These are phyloP conservation scores for Osmoderma eremita DNA, from an alignment of 2,888 invertebrate genomes.

Conservation along the genomic window DNA sequence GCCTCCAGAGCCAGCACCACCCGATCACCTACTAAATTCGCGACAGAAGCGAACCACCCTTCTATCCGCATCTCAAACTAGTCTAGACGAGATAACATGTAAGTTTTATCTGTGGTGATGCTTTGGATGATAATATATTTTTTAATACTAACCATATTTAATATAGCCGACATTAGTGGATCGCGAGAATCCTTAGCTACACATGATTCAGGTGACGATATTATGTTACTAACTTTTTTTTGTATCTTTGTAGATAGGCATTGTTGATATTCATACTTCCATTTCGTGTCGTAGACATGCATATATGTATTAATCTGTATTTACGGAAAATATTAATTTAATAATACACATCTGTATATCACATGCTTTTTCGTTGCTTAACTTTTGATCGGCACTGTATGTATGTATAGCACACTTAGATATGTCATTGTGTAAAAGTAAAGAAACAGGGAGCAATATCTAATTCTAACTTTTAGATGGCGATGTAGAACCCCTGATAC, in stretches of 20 bases:
- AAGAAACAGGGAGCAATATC: neutral
- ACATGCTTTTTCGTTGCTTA: too few species aligned
- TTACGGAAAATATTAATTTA: too few species aligned
- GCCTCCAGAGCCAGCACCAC: constrained; percentile 86
- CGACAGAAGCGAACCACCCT: constrained; percentile 65
- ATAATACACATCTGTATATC: too few species aligned
- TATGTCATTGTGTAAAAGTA: constrained; percentile 16
- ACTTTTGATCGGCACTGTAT: neutral
- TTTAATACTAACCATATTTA: constrained; percentile 36
- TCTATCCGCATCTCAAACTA: constrained; percentile 70
- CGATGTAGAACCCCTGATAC: constrained; percentile 60
- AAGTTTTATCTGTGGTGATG: constrained; percentile 54
- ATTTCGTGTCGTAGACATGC: too few species aligned
- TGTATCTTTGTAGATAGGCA: constrained; percentile 11
- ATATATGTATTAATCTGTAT: too few species aligned
- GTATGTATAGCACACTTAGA: too few species aligned
- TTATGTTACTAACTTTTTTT: constrained; percentile 40
- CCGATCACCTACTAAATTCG: constrained; percentile 70
- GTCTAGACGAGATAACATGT: constrained; percentile 75
- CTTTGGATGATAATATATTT: neutral
- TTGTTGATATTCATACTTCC: neutral
- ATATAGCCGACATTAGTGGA: constrained; percentile 79
- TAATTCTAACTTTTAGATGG: constrained; percentile 52
- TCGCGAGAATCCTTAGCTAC: constrained; percentile 83
- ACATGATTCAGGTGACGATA: constrained; percentile 77